A percentile compares a stretch with the other conserved stretches of the same genome.
Evolutionary conservation across 2,113 vertebrate genomes (phyloP).

Genomic region (Notothenia rossii): DNA sequence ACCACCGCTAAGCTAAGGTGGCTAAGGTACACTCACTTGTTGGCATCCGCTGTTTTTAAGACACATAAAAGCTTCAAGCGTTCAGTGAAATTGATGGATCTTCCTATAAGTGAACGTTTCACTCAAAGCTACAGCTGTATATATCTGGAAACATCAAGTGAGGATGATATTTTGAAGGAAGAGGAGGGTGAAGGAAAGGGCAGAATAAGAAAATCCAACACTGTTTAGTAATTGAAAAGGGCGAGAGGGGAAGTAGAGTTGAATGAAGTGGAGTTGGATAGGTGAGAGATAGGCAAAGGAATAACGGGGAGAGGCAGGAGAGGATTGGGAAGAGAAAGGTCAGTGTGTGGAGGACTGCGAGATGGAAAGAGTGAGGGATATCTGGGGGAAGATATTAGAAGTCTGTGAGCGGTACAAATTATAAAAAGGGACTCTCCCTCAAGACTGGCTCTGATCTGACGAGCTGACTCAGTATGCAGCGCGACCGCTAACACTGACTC

Average conservation of each 20-base stretch:
- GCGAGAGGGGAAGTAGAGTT: conserved; percentile 22
- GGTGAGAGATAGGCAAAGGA: conserved; percentile 19
- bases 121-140: conserved; percentile 5
- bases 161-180: conserved; percentile 27
- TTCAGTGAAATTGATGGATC: neutral
- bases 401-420: neutral
- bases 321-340: neutral
- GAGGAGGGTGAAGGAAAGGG: neutral
- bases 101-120: neutral
- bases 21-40: no score
- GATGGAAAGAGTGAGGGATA: neutral
- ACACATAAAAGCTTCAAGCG: neutral
- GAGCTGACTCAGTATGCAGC: neutral
- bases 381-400: neutral
- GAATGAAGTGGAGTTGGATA: conserved; percentile 15
- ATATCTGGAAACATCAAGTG: conserved; percentile 18
- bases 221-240: conserved; percentile 37
- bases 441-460: conserved; percentile 19
- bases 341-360: neutral
- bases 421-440: conserved; percentile 10
- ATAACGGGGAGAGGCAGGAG: neutral
- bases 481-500: neutral
- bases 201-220: conserved; percentile 10
- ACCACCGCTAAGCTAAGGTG: no score
- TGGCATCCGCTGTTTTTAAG: neutral